Percentiles rank a stretch among this genome's conserved stretches.
Evolutionary conservation across 2,888 invertebrate species (phyloP).

Genomic region (Acrocyrtus sp.): DNA sequence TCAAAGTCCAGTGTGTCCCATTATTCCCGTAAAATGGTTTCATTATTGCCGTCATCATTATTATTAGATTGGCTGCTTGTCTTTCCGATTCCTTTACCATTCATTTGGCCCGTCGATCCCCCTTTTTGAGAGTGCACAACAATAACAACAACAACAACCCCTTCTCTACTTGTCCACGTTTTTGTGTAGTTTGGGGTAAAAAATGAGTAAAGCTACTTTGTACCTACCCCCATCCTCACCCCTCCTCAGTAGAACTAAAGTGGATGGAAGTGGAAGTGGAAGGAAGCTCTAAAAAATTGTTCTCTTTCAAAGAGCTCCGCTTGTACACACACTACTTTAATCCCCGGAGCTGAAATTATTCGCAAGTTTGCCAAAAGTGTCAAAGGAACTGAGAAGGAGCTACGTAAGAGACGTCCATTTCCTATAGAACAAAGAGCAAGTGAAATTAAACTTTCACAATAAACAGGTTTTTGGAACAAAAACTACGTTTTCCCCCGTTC

Average conservation of each 20-base stretch:
- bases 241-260: neutral
- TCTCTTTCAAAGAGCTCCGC: too few relatives aligned
- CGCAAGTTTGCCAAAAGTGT: neutral
- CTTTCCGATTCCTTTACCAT: conserved; percentile 13
- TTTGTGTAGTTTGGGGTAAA: neutral
- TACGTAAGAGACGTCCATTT: neutral
- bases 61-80: conserved; percentile 17
- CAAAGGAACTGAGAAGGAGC: neutral
- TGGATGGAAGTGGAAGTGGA: neutral
- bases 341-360: neutral
- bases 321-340: too few relatives aligned
- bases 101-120: conserved; percentile 2
- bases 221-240: neutral
- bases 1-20: conserved; percentile 23
- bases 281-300: neutral
- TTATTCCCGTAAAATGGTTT: neutral
- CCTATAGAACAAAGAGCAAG: too few relatives aligned
- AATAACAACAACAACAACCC: neutral
- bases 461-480: neutral
- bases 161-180: neutral
- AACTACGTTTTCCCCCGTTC: neutral
- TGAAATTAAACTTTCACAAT: neutral
- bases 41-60: conserved; percentile 61
- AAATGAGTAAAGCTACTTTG: neutral
- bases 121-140: neutral